A percentile compares a stretch with the other conserved stretches of the same genome.
Conservation (phyloP, 2,113 vertebrate species). For the Salvator merianae region DNA sequence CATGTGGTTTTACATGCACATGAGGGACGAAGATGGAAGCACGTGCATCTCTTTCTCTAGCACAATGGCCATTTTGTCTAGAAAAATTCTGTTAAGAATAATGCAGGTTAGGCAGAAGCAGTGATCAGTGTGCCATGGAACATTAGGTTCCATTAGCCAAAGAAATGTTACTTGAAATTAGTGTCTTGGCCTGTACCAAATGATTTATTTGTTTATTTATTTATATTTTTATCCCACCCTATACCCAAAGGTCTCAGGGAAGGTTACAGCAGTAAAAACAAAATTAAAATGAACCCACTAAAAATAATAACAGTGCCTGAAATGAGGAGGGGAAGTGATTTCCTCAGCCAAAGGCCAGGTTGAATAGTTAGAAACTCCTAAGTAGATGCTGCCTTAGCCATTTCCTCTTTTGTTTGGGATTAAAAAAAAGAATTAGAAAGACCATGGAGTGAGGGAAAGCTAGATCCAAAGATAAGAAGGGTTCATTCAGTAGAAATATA, state of each 20-base stretch:
- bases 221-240: too few relatives aligned
- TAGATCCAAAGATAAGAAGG: too few relatives aligned
- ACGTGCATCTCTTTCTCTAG: constrained; percentile 4
- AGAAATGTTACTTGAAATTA: not conserved
- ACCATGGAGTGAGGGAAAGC: not conserved
- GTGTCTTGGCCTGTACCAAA: not conserved
- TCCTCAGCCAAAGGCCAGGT: too few relatives aligned
- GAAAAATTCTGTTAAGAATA: not conserved
- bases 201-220: too few relatives aligned
- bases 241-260: too few relatives aligned
- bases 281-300: too few relatives aligned
- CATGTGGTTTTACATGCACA: constrained; percentile 8
- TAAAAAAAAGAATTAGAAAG: not conserved
- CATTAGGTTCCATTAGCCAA: not conserved
- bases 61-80: constrained; percentile 1
- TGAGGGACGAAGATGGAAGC: constrained; percentile 9
- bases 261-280: too few relatives aligned
- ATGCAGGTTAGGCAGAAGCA: not conserved
- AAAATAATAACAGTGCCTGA: too few relatives aligned
- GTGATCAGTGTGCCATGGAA: not conserved
- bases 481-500: too few relatives aligned
- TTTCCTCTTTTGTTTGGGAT: not conserved
- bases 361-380: not conserved
- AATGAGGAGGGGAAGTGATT: too few relatives aligned
- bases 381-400: too few relatives aligned